These are phyloP conservation scores for Parthenolecanium corni DNA, from an alignment of 2,888 invertebrate genomes.

Conservation along the genomic window DNA sequence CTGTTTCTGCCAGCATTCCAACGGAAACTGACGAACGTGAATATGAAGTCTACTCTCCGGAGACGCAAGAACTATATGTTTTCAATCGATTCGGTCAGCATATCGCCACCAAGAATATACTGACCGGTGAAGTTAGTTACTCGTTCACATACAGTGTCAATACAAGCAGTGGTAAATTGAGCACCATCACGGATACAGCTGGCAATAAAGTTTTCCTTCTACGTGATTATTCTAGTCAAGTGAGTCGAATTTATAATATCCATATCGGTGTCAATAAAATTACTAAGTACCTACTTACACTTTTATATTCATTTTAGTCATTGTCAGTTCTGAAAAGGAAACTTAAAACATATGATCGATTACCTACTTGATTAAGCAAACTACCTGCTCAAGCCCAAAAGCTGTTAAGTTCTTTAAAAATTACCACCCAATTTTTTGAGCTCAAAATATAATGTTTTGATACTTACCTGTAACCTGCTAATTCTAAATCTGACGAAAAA, in stretches of 20 bases:
- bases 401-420: no score
- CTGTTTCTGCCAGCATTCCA: conserved; percentile 79
- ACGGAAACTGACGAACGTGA: conserved; percentile 71
- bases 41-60: conserved; percentile 86
- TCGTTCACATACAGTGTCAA: conserved; percentile 93
- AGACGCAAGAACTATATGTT: conserved; percentile 82
- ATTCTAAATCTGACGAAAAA: no score
- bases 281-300: background rate
- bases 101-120: conserved; percentile 79
- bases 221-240: conserved; percentile 67
- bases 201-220: conserved; percentile 77
- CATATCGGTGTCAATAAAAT: no score
- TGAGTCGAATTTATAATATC: conserved; percentile 1
- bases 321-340: no score
- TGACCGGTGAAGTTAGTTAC: conserved; percentile 88
- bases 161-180: conserved; percentile 88
- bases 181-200: conserved; percentile 84
- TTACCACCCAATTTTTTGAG: no score
- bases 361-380: no score
- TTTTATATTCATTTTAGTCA: background rate
- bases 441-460: no score
- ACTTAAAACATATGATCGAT: no score
- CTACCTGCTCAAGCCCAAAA: no score
- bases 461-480: no score
- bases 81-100: conserved; percentile 94